Percentiles rank a stretch among this genome's conserved stretches.
phyloP scores from a whole-genome alignment of 2,113 vertebrate species.

The Pica pica region DNA sequence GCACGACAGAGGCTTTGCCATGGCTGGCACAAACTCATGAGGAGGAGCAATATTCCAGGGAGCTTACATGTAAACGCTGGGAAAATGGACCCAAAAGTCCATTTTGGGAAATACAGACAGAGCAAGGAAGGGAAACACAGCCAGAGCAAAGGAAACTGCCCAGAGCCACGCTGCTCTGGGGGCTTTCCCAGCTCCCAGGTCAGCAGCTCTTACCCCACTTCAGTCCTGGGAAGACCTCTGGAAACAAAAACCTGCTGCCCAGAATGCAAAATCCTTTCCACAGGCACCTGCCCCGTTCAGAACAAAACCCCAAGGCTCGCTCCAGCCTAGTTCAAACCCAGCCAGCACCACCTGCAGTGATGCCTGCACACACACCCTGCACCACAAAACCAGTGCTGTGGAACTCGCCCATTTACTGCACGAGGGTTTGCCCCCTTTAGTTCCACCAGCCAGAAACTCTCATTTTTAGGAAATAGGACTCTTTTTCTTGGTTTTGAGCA shows the following conservation, averaged over 20 bases:
- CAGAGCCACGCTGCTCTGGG: rapidly evolving
- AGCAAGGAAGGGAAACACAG: not conserved
- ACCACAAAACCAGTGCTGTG: not conserved
- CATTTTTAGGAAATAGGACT: not conserved
- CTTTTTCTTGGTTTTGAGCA: not conserved
- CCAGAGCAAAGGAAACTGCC: not conserved
- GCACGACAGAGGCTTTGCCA: not conserved
- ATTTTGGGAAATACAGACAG: not conserved
- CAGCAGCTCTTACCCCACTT: not conserved
- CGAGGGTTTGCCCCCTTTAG: rapidly evolving
- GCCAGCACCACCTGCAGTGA: not conserved
- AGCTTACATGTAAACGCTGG: not conserved
- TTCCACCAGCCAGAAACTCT: not conserved
- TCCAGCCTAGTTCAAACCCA: not conserved
- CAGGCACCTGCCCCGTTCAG: rapidly evolving
- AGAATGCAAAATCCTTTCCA: not conserved
- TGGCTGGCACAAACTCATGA: not conserved
- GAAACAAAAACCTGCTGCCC: not conserved
- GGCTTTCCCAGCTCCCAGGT: not conserved
- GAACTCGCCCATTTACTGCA: not conserved
- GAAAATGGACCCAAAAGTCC: not conserved
- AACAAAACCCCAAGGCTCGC: not conserved
- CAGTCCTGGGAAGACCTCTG: not conserved
- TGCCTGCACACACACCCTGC: not conserved
- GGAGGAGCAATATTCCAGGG: not conserved